These are phyloP conservation scores for Heterohyrax brucei DNA, from an alignment of 2,797 vertebrate species.

Conservation along the genomic window DNA sequence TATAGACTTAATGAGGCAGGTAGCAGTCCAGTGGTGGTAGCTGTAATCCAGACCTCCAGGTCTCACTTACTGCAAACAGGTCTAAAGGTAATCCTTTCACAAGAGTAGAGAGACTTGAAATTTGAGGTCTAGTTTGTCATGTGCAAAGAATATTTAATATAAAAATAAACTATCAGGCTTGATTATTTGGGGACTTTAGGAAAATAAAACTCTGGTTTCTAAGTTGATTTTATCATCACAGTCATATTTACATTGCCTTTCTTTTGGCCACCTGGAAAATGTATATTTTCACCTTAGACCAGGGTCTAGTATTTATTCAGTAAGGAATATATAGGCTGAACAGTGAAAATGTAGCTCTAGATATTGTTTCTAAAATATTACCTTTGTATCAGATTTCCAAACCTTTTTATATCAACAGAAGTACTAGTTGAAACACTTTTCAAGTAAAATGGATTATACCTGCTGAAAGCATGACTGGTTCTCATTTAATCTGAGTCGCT, in stretches of 20 bases:
- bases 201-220: slow-evolving; percentile 37
- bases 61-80: not conserved
- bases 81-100: not conserved
- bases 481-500: slow-evolving; percentile 55
- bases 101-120: not conserved
- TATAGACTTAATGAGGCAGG: not conserved
- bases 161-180: not conserved
- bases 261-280: slow-evolving; percentile 48
- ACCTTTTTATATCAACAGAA: slow-evolving; percentile 66
- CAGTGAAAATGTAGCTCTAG: slow-evolving; percentile 51
- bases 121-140: not conserved
- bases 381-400: slow-evolving; percentile 70
- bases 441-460: slow-evolving; percentile 58
- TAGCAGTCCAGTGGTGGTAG: not conserved
- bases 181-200: not conserved
- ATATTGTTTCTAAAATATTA: slow-evolving; percentile 65
- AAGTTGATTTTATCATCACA: not conserved
- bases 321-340: slow-evolving; percentile 62
- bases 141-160: slow-evolving; percentile 31
- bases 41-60: not conserved
- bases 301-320: slow-evolving; percentile 26
- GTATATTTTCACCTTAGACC: slow-evolving; percentile 41
- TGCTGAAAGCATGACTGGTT: slow-evolving; percentile 62
- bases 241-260: slow-evolving; percentile 42
- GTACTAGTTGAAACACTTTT: slow-evolving; percentile 52